A percentile compares a stretch with the other conserved stretches of the same genome.
Conservation (phyloP, 1,140 invertebrate genomes). For the Akabosia matsudoensis region DNA sequence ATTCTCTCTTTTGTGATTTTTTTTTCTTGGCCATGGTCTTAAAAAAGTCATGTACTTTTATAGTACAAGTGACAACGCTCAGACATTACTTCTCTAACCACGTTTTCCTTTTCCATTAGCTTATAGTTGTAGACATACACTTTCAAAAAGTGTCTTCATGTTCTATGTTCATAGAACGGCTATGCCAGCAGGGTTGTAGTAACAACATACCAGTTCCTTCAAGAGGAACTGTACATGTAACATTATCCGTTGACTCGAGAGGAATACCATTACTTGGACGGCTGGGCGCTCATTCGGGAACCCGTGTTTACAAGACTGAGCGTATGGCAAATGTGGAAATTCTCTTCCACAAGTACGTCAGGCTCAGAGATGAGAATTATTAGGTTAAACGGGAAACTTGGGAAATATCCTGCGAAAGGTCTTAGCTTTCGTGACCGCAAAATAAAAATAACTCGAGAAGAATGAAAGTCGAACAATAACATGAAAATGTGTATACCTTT, state of each 20-base stretch:
- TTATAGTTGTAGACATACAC: not conserved
- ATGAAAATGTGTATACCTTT: not conserved
- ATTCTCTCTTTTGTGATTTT: not conserved
- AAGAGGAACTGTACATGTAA: not conserved
- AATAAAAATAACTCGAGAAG: not conserved
- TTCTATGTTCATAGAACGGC: not conserved
- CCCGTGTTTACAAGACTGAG: not conserved
- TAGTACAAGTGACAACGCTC: slow-evolving; percentile 12
- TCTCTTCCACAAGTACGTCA: not conserved
- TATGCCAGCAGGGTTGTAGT: no score
- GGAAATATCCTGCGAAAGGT: slow-evolving; percentile 4
- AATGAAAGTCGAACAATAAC: not conserved
- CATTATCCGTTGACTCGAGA: not conserved
- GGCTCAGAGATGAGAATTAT: not conserved
- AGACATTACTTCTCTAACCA: not conserved
- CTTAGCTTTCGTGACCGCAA: slow-evolving; percentile 14
- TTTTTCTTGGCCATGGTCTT: not conserved
- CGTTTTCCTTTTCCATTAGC: not conserved
- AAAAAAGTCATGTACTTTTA: slow-evolving; percentile 17
- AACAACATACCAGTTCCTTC: no score
- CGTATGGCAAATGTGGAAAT: no score
- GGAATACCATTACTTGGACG: not conserved
- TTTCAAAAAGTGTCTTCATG: not conserved
- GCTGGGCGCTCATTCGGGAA: not conserved
- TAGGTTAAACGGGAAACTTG: slow-evolving; percentile 6